phyloP scores from a whole-genome alignment of 2,888 invertebrate genomes.

The Acanthopleura granulata region DNA sequence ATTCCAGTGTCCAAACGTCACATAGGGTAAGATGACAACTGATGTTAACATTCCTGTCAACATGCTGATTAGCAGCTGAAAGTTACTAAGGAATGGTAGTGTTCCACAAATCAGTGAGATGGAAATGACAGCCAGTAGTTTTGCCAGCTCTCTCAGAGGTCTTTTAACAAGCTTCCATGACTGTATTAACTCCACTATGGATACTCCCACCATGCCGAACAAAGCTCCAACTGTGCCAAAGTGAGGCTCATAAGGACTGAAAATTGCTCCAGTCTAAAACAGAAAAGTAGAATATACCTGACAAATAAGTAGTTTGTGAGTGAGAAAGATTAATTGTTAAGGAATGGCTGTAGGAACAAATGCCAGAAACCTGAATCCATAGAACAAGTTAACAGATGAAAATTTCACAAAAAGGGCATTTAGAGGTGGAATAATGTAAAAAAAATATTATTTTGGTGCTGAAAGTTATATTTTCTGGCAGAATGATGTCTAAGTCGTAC shows the following conservation, averaged over 20 bases:
- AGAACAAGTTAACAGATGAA: neutral
- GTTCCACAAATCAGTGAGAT: slow-evolving; percentile 45
- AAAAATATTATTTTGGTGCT: no score
- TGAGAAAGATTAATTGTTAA: no score
- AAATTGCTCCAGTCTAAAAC: slow-evolving; percentile 45
- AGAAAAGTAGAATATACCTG: neutral
- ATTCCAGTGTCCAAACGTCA: slow-evolving; percentile 49
- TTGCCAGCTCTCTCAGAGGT: slow-evolving; percentile 40
- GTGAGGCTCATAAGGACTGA: slow-evolving; percentile 45
- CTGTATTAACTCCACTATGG: slow-evolving; percentile 49
- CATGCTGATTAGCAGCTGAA: slow-evolving; percentile 45
- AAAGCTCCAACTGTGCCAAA: slow-evolving; percentile 49
- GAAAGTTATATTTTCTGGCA: no score
- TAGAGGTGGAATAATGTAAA: no score
- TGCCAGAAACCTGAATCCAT: no score
- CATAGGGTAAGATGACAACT: slow-evolving; percentile 51
- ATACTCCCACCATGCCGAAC: slow-evolving; percentile 50
- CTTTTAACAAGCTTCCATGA: slow-evolving; percentile 49
- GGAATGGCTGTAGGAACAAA: no score
- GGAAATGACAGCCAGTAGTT: slow-evolving; percentile 33
- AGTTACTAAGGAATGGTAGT: slow-evolving; percentile 47
- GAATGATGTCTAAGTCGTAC: no score
- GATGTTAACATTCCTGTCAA: slow-evolving; percentile 46
- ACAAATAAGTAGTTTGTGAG: no score
- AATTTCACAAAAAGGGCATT: no score